Conservation (phyloP, 2,797 vertebrate species). For the Harpagifer antarcticus region DNA sequence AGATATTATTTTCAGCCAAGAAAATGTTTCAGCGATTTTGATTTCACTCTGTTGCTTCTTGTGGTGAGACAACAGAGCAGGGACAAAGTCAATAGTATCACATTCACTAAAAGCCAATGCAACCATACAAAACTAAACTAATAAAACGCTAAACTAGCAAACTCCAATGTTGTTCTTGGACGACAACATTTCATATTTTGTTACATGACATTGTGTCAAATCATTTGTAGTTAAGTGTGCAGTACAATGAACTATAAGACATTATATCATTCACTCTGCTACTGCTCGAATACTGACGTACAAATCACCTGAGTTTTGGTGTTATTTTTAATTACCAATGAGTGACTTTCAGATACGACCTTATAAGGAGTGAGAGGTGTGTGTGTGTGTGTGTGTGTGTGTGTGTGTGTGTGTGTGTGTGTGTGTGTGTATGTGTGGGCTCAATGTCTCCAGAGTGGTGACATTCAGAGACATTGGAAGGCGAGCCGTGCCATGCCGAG, state of each 20-base stretch:
- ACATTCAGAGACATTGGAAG: conserved; percentile 71
- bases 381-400: conserved; percentile 13
- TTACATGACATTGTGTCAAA: no score
- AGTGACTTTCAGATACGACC: conserved; percentile 70
- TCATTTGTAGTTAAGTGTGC: neutral
- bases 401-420: conserved; percentile 7
- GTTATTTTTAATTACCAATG: conserved; percentile 53
- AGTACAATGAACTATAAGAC: neutral
- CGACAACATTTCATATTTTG: no score
- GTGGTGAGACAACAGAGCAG: no score
- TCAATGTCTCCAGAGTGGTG: conserved; percentile 70
- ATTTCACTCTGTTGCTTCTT: no score
- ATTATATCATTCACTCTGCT: neutral
- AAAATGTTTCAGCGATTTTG: neutral
- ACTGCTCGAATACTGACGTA: neutral
- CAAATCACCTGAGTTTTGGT: neutral
- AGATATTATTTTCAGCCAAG: no score
- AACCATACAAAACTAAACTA: no score
- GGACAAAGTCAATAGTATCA: no score
- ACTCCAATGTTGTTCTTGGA: no score
- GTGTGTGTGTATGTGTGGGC: conserved; percentile 5
- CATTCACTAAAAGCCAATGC: no score
- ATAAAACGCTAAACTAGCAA: no score
- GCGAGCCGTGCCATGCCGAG: conserved; percentile 44
- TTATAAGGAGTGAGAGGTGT: conserved; percentile 36